Conservation (phyloP, 2,888 invertebrate genomes). For the Pollenia amentaria region DNA sequence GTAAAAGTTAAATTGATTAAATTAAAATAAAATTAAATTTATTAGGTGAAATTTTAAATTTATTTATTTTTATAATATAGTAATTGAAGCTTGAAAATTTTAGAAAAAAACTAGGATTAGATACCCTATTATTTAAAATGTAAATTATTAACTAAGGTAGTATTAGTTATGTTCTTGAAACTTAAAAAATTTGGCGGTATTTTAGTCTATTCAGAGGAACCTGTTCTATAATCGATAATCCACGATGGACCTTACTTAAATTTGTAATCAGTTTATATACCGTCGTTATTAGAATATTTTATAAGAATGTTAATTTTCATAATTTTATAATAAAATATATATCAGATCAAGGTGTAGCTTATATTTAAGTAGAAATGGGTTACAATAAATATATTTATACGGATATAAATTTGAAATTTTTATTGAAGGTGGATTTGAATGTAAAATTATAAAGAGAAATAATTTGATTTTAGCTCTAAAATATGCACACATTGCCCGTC, state of each 20-base stretch:
- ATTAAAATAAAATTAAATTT: too few relatives aligned
- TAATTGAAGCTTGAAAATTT: conserved; percentile 15
- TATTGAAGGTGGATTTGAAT: conserved; percentile 88
- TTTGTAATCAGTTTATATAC: conserved; percentile 87
- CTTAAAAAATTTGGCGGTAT: too few relatives aligned
- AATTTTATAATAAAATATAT: too few relatives aligned
- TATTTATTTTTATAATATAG: background rate
- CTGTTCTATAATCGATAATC: conserved; percentile 89
- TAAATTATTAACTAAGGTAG: conserved; percentile 85
- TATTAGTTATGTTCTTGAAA: conserved; percentile 87
- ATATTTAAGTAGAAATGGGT: conserved; percentile 88
- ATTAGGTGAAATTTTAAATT: too few relatives aligned
- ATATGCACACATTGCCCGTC: too few relatives aligned
- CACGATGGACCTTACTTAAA: conserved; percentile 84
- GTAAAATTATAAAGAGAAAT: conserved; percentile 24
- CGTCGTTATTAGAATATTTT: too few relatives aligned
- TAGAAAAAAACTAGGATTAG: conserved; percentile 88
- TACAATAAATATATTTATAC: conserved; percentile 87
- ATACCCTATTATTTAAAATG: conserved; percentile 88
- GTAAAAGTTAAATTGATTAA: too few relatives aligned
- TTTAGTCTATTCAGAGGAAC: conserved; percentile 89
- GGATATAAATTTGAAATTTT: conserved; percentile 85
- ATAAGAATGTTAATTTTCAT: too few relatives aligned
- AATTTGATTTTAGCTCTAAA: too few relatives aligned
- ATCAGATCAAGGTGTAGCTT: conserved; percentile 90